Base-by-base conservation (phyloP, 2,888 invertebrate species). In the Dione vanillae region DNA sequence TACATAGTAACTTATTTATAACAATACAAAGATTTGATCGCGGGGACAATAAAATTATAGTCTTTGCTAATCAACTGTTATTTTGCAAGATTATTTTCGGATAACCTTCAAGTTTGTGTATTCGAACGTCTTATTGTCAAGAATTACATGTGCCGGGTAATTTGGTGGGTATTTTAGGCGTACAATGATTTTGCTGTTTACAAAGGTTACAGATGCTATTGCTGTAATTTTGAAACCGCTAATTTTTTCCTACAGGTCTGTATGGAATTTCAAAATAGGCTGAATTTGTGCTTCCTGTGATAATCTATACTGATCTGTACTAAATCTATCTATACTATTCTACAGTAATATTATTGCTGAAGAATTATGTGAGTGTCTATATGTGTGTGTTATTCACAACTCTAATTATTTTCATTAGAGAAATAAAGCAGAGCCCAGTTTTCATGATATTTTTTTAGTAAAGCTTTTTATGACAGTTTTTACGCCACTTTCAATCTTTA, bases 21-120 rank as follows among this genome's bases (percentile, higher is more conserved):
- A 62, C 12, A 16, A 35, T 49, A 35, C 37, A 14, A 37, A 8
- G 16, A 19, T 35, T 35, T 16, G 12, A 19, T 35, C 8, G 3
- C 49, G 16, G 19, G 19, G 43, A 59, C 19, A 49, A 49, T 11
- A 64, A 8, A 49, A 54, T 54, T 54, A 54, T 16, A 54, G 35
- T 54, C 16, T 64, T 64, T 64, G 19, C 19, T 49, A 37, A 47
- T 64, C 19, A 49, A 37, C 47, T 16, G 59, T 16, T 62, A 62
- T 49, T 62, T 62, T 37, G 19, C 8, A 45, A 59, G 59, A 59
- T 67, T 40, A 27, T 67, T 59, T 67, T 67, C 35, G n/a, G 27
- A 49, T 51, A 67, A 67, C 67, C 67, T 59, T 67, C 49, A 40
- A 12, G 11, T 59, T 58, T 35, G 27, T 27, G 11, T 41, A n/a